Base-by-base conservation (phyloP, 2,888 invertebrate species). In the Tetrapedia diversipes region DNA sequence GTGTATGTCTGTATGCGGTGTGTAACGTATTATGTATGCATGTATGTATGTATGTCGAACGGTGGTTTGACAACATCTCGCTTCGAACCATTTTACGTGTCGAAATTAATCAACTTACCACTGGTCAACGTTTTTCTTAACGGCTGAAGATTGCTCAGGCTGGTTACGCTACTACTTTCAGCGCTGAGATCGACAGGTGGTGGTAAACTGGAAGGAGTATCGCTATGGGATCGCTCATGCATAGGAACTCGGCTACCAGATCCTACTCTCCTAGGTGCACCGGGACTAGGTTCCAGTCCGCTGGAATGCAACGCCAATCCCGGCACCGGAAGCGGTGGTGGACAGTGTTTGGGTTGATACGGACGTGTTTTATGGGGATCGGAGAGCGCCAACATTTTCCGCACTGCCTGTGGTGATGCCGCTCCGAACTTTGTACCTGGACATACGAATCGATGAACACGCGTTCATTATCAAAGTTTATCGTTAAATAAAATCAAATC, bases 401-500 rank as follows among this genome's bases (percentile, higher is more conserved):
- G 95, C 22, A 99, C 98, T 10, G 99, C 98, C 92, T 99, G 98
- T 24, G 99, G 99, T 16, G 98, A 98, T 47, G 98, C 98, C 47
- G 98, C 96, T 82, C 98, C 96, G 76, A 92, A 92, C 83, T 92
- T 92, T 82, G 91, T 92, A 87, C 91, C 91, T 91, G 57, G 45
- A 47, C 51, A 51, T 29, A 53, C 11, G 2, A 0, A 27, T 19
- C 6, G 22, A 24, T 51, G 14, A n/a, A n/a, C n/a, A n/a, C n/a
- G n/a, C n/a, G n/a, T n/a, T n/a, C n/a, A n/a, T n/a, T n/a, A n/a
- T n/a, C n/a, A n/a, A n/a, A n/a, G n/a, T n/a, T n/a, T 14, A 16
- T 29, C 1, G 7, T 19, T 22, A 24, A 29, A 11, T n/a, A 10
- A 4, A 16, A 14, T 45, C 1, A 16, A 43, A 34, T 1, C 0